Conservation (phyloP, 2,888 invertebrate genomes). For the Allygus modestus region DNA sequence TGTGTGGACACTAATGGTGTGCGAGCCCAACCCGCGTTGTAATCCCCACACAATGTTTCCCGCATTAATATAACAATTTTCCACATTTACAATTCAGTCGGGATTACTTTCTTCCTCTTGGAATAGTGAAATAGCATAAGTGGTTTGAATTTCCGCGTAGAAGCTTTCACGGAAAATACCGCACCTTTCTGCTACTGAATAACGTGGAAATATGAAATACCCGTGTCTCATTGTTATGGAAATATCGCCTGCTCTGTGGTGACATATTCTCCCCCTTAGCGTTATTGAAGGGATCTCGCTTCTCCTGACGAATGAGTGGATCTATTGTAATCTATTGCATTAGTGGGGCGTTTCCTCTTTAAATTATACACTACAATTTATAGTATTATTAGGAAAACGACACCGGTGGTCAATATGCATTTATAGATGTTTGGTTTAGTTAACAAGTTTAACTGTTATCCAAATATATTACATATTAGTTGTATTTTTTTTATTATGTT, state of each 20-base stretch:
- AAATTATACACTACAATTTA: not conserved
- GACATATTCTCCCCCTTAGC: not conserved
- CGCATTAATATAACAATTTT: constrained; percentile 21
- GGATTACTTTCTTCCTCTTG: constrained; percentile 2
- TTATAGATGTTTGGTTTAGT: too few species aligned
- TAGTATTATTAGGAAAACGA: too few species aligned
- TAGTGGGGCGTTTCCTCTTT: not conserved
- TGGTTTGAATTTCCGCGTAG: not conserved
- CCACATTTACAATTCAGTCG: not conserved
- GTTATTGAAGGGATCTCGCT: not conserved
- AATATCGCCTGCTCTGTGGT: constrained; percentile 10
- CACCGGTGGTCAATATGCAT: too few species aligned
- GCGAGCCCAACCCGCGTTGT: not conserved
- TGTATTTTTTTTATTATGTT: too few species aligned
- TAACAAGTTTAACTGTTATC: too few species aligned
- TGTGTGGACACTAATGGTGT: constrained; percentile 1
- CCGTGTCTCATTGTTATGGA: constrained; percentile 4
- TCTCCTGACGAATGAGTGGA: not conserved
- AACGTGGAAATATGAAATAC: constrained; percentile 18
- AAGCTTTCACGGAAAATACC: not conserved
- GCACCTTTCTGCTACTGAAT: not conserved
- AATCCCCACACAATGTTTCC: constrained; percentile 29
- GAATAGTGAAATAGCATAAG: constrained; percentile 13
- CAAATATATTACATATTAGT: too few species aligned
- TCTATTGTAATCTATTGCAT: not conserved